Evolutionary conservation across 2,113 vertebrate genomes (phyloP), one percentile per base, ranked within the genome.

Genomic region (Formicarius rufipectus): DNA sequence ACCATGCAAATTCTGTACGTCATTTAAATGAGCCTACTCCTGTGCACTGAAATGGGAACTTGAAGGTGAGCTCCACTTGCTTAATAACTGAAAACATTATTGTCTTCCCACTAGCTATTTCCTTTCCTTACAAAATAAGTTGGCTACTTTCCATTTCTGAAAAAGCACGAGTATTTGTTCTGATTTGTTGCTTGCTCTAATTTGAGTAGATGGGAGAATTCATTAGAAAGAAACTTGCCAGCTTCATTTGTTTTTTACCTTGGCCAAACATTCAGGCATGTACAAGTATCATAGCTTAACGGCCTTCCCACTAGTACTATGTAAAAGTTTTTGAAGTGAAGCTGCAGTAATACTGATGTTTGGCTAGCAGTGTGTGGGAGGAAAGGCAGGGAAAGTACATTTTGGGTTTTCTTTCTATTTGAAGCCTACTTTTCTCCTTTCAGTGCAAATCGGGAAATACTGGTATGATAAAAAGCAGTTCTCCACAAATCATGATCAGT

Each of bases 401-500:
- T 71, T 59, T 1, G 22, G 4, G 0, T 6, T 12, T 31, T 22
- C n/a, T 15, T 23, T 30, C 7, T 69, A 90, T 79, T 71, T 59
- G 44, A 78, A 63, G 33, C 82, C 31, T 72, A 1, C 9, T 19
- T 63, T 88, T 80, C 23, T 50, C 31, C 69, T 69, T 69, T 55
- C 25, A 12, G 55, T 87, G 47, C 68, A 63, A 71, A 72, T 75
- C 20, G 13, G n/a, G 22, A 89, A 84, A n/a, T 87, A 7, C 6
- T n/a, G 9, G 22, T 63, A 28, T 1, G 2, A 60, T 33, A 64
- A 89, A 72, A 47, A 78, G 15, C 47, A 59, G 8, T 77, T 83
- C 22, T 4, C n/a, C n/a, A 0, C 0, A 0, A 40, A 50, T 85
- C 14, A 12, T 74, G 31, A 14, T 82, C 19, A 33, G 27, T 69